These are phyloP conservation scores for Zosterops pallidus DNA, from an alignment of 2,113 vertebrate genomes.

Conservation along the genomic window DNA sequence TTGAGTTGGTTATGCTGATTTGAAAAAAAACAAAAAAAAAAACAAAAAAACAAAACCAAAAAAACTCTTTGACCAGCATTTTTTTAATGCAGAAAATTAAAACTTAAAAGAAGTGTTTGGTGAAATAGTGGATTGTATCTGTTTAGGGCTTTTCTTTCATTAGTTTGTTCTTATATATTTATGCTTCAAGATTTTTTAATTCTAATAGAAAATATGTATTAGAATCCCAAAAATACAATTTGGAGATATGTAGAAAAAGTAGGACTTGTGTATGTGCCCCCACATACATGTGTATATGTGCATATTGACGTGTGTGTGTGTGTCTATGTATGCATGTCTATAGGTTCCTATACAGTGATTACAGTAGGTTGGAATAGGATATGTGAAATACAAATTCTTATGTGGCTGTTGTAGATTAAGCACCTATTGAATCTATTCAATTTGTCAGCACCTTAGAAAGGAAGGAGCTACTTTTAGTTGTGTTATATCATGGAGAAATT, in stretches of 20 bases:
- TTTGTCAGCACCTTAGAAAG: neutral
- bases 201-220: neutral
- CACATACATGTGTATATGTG: neutral
- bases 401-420: neutral
- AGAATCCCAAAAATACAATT: neutral
- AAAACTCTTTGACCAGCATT: neutral
- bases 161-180: neutral
- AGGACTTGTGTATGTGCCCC: neutral
- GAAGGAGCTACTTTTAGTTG: neutral
- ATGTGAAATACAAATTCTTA: neutral
- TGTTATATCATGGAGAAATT: neutral
- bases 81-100: neutral
- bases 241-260: neutral
- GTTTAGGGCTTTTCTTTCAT: neutral
- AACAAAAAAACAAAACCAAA: neutral
- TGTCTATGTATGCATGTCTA: neutral
- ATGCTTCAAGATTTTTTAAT: neutral
- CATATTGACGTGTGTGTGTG: fast-evolving
- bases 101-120: neutral
- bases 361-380: neutral
- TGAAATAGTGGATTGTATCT: neutral
- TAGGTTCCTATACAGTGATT: neutral
- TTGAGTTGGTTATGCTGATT: neutral
- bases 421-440: neutral
- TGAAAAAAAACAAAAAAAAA: neutral